These are phyloP conservation scores for Chloroceryle inda DNA, from an alignment of 2,797 vertebrate species.

Conservation along the genomic window DNA sequence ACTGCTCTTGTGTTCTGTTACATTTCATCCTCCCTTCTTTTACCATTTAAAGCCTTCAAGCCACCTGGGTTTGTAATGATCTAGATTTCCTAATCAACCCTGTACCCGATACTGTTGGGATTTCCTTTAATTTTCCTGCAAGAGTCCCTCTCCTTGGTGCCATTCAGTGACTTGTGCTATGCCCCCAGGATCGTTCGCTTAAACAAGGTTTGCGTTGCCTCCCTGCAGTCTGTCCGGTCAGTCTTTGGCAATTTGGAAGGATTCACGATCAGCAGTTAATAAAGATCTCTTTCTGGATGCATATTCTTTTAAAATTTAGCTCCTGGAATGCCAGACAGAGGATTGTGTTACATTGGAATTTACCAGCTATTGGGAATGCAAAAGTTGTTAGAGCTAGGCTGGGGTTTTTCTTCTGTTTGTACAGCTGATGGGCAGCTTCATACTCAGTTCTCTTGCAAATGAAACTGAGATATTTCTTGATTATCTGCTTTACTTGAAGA, in stretches of 20 bases:
- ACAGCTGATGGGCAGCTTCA: not conserved
- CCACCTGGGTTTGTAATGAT: not conserved
- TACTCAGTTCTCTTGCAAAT: not conserved
- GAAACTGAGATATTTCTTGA: not conserved
- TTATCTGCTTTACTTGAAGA: not conserved
- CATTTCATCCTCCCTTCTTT: not conserved
- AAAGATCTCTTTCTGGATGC: not conserved
- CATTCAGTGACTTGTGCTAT: not conserved
- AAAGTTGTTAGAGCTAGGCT: not conserved
- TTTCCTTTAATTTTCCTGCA: not conserved
- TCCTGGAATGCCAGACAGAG: not conserved
- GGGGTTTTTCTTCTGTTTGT: not conserved
- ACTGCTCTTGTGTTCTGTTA: not conserved
- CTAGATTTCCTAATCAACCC: not conserved
- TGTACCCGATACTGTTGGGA: not conserved
- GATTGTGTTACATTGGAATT: not conserved
- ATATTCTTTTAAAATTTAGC: not conserved
- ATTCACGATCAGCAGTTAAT: not conserved
- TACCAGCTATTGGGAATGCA: not conserved
- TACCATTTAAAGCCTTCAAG: conserved; percentile 8
- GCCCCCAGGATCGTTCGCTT: not conserved
- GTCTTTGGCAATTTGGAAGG: not conserved
- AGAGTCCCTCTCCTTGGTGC: not conserved
- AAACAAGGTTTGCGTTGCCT: not conserved
- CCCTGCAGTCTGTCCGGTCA: not conserved